Percentiles rank a stretch among this genome's conserved stretches.
phyloP scores from a whole-genome alignment of 1,140 invertebrate genomes.

The Drepana arcuata region DNA sequence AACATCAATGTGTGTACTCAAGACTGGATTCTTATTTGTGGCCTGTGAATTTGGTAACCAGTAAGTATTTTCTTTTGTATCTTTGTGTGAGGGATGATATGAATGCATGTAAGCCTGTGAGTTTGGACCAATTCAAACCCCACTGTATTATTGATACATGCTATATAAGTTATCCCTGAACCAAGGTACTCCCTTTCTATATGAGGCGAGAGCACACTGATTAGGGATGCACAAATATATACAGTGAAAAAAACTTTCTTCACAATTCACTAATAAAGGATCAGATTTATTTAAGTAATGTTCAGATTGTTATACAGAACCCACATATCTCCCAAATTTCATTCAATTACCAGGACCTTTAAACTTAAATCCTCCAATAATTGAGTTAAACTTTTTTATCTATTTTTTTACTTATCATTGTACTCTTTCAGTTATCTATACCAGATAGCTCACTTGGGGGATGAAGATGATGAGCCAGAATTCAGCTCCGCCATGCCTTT shows the following conservation, averaged over 20 bases:
- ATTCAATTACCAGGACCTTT: too few relatives aligned
- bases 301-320: too few relatives aligned
- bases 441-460: slow-evolving; percentile 98
- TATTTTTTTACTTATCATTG: too few relatives aligned
- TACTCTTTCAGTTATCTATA: slow-evolving; percentile 93
- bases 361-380: too few relatives aligned
- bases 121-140: slow-evolving; percentile 24
- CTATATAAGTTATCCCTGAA: slow-evolving; percentile 66
- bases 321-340: too few relatives aligned
- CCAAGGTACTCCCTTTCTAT: slow-evolving; percentile 63
- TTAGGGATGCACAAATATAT: slow-evolving; percentile 52
- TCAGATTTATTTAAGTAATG: too few relatives aligned
- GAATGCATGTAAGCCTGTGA: slow-evolving; percentile 37
- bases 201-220: slow-evolving; percentile 69
- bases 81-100: slow-evolving; percentile 11
- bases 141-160: slow-evolving; percentile 35
- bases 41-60: slow-evolving; percentile 99
- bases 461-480: slow-evolving; percentile 99
- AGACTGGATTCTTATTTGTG: slow-evolving; percentile 99
- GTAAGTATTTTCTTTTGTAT: slow-evolving; percentile 77
- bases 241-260: not conserved
- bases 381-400: too few relatives aligned
- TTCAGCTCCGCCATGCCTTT: slow-evolving; percentile 98
- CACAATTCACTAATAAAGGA: too few relatives aligned
- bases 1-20: slow-evolving; percentile 96